phyloP scores from a whole-genome alignment of 2,888 invertebrate genomes.

The Microchrysa polita region DNA sequence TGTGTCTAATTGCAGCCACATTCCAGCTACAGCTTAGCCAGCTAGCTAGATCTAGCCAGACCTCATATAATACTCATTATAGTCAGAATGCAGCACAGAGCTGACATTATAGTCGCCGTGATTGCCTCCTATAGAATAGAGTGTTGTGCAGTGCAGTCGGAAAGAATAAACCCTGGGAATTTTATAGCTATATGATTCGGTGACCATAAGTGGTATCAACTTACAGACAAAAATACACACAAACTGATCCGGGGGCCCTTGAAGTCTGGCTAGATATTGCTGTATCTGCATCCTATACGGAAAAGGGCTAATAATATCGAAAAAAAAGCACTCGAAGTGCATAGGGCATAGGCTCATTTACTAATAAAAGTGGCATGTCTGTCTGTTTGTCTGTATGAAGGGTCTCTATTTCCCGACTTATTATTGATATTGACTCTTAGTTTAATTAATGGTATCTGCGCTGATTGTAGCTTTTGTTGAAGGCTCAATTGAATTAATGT shows the following conservation, averaged over 20 bases:
- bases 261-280: not conserved
- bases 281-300: not conserved
- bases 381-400: conserved; percentile 8
- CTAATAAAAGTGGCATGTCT: conserved; percentile 16
- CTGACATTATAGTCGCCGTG: too few species aligned
- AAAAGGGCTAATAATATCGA: conserved; percentile 17
- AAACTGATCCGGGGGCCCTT: not conserved
- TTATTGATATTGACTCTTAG: conserved; percentile 40
- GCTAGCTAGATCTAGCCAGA: too few species aligned
- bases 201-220: conserved; percentile 36
- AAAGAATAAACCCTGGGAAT: conserved; percentile 22
- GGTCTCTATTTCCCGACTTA: conserved; percentile 8
- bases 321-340: conserved; percentile 23
- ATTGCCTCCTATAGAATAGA: too few species aligned
- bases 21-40: conserved; percentile 24
- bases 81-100: not conserved
- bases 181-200: conserved; percentile 42
- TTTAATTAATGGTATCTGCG: conserved; percentile 40
- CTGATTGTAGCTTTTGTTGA: conserved; percentile 38
- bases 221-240: conserved; percentile 28
- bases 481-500: conserved; percentile 40
- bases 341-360: not conserved
- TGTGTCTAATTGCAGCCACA: conserved; percentile 40
- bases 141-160: not conserved
- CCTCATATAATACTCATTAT: not conserved